Evolutionary conservation across 2,888 invertebrate genomes (phyloP), one percentile per base, ranked within the genome.

Genomic region (Erpobdella octoculata): DNA sequence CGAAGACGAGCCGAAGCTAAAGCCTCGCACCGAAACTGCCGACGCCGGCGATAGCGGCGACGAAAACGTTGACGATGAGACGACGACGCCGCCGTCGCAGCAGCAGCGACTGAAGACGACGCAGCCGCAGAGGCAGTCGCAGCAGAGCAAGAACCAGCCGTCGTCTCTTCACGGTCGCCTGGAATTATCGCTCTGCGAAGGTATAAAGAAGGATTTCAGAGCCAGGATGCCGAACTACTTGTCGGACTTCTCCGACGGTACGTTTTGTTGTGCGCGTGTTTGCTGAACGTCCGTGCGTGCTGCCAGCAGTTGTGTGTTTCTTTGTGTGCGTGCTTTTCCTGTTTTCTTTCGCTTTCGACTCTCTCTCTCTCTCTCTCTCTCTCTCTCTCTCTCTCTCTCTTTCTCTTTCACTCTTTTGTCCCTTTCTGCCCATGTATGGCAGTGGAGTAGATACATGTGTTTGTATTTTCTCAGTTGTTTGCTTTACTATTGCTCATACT

Each of bases 191-290:
- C 35, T 69, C 31, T 69, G 46, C 58, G 46, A 31, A 4, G 69
- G 69, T 3, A 69, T 69, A 25, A 69, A 58, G 21, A 58, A 69
- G 36, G 69, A 69, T 33, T 69, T 69, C 33, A 33, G n/a, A n/a
- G 46, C 33, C 18, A 69, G 69, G 58, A 33, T 48, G 18, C 53
- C 58, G 9, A 35, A 31, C 28, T 69, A 69, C 58, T 38, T 36
- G 15, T 69, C 69, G 18, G 69, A 69, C 58, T 69, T 69, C 58
- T 58, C 69, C 15, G 69, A 69, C 28, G 69, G 69, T 58, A 21
- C 18, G 21, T 31, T 53, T 3, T 9, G 21, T 53, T 53, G 21
- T 53, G 28, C 53, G 28, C 21, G 21, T n/a, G 53, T 21, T 1
- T 53, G 53, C 53, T 6, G n/a, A 1, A 53, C 1, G 53, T 21